These are phyloP conservation scores for Oopsacas minuta DNA, from an alignment of 37 sponge, comb jelly and placozoan genomes.

Conservation along the genomic window DNA sequence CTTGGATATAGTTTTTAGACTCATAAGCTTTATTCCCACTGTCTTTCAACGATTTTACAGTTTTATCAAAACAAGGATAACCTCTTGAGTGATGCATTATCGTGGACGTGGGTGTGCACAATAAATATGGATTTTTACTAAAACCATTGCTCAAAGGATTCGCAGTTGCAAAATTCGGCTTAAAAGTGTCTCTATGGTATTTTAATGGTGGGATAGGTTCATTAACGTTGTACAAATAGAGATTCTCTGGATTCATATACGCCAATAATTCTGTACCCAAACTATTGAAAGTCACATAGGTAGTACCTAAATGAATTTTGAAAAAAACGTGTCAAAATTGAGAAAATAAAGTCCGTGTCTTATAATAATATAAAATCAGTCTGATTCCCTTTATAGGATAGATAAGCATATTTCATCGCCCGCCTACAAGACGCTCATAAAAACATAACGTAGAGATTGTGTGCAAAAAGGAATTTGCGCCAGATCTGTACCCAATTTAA, in stretches of 20 bases:
- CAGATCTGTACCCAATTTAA: too few relatives aligned
- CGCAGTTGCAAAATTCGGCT: neutral
- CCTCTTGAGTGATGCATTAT: neutral
- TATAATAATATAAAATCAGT: too few relatives aligned
- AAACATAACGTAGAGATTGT: too few relatives aligned
- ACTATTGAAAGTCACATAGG: constrained; percentile 55
- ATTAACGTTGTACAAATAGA: constrained; percentile 51
- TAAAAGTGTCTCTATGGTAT: neutral
- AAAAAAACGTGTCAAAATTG: too few relatives aligned
- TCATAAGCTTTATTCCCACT: constrained; percentile 32
- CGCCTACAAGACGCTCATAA: too few relatives aligned
- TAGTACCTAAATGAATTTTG: constrained; percentile 25
- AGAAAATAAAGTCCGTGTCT: too few relatives aligned
- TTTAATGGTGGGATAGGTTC: constrained; percentile 7
- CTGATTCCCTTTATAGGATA: too few relatives aligned
- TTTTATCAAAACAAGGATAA: neutral
- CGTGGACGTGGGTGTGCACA: neutral
- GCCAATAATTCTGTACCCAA: constrained; percentile 65
- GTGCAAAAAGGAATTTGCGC: too few relatives aligned
- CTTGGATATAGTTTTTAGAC: constrained; percentile 24
- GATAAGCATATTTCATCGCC: too few relatives aligned
- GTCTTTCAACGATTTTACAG: constrained; percentile 28
- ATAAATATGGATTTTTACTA: constrained; percentile 13
- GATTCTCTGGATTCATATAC: constrained; percentile 59
- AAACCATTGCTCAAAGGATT: neutral